Percentiles rank a stretch among this genome's conserved stretches.
These are phyloP conservation scores for Hoplias malabaricus DNA, from an alignment of 2,113 vertebrate species.

Conservation along the genomic window DNA sequence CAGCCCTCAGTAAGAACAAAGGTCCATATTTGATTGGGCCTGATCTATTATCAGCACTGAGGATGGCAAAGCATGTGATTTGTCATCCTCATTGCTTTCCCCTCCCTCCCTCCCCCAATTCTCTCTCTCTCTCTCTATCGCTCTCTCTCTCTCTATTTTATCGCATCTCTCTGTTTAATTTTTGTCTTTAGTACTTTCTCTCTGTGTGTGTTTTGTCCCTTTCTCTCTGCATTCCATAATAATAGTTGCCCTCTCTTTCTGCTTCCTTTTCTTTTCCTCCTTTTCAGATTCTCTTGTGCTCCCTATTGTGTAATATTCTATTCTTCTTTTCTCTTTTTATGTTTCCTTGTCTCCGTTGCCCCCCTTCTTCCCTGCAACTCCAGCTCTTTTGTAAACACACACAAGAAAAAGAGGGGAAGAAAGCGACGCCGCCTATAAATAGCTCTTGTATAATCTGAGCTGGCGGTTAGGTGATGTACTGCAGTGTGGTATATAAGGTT, in stretches of 20 bases:
- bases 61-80: slow-evolving; percentile 1
- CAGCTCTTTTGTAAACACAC: neutral
- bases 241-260: neutral
- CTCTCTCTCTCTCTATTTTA: neutral
- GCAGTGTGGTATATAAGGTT: neutral
- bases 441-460: neutral
- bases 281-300: neutral
- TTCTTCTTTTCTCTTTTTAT: neutral
- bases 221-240: neutral
- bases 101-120: neutral
- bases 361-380: neutral
- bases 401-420: neutral
- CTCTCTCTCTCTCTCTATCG: neutral
- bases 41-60: neutral
- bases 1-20: neutral
- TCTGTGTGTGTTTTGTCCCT: neutral
- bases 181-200: neutral
- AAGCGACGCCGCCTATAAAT: neutral
- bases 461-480: neutral
- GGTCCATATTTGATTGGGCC: neutral
- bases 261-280: neutral
- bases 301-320: neutral
- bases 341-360: neutral
- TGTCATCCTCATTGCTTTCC: neutral
- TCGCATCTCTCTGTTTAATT: neutral